These are phyloP conservation scores for Thymelicus sylvestris DNA, from an alignment of 2,888 invertebrate species.

Conservation along the genomic window DNA sequence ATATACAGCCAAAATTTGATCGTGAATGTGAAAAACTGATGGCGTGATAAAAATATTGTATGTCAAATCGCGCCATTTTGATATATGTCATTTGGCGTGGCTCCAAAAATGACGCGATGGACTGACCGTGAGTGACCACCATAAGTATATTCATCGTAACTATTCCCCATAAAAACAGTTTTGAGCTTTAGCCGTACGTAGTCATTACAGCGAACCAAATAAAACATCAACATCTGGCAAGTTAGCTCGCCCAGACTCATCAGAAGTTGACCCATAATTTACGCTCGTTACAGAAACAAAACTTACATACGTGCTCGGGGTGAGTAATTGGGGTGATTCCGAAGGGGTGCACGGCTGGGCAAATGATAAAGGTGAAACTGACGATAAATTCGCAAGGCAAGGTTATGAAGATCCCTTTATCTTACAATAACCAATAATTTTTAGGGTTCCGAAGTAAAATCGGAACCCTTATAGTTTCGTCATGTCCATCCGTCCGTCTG, in stretches of 20 bases:
- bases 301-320: conserved; percentile 7
- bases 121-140: no score
- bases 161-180: neutral
- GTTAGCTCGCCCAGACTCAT: neutral
- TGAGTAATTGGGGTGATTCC: conserved; percentile 10
- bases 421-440: neutral
- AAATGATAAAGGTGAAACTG: conserved; percentile 3
- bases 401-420: neutral
- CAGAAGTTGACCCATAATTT: conserved; percentile 13
- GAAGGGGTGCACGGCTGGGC: neutral
- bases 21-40: no score
- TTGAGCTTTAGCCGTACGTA: conserved; percentile 35
- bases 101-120: no score
- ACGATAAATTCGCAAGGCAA: neutral
- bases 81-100: no score
- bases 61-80: no score
- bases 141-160: no score
- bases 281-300: conserved; percentile 9
- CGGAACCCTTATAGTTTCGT: no score
- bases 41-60: no score
- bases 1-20: no score
- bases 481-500: no score
- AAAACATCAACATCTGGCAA: conserved; percentile 7
- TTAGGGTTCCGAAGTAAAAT: no score
- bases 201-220: conserved; percentile 4